Conservation (phyloP, 1,140 invertebrate species). For the Drosophila truncata region DNA sequence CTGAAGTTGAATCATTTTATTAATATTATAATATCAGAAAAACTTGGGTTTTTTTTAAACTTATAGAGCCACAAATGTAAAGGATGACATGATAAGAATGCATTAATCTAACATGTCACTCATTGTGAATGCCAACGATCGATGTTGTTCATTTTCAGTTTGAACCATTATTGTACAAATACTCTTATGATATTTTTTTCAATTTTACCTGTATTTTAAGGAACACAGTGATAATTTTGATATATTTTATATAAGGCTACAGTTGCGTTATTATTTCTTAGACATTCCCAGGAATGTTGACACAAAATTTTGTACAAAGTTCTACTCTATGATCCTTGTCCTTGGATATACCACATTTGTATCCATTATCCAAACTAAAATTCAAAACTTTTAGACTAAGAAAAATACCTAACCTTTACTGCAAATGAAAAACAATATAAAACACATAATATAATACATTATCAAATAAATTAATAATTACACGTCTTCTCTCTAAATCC, state of each 20-base stretch:
- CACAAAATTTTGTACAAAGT: too few species aligned
- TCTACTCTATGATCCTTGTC: too few species aligned
- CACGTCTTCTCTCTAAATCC: neutral
- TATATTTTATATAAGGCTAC: neutral
- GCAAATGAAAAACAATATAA: too few species aligned
- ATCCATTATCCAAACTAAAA: neutral
- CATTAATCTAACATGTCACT: neutral
- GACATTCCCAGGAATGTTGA: too few species aligned
- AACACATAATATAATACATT: neutral
- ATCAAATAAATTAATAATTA: neutral
- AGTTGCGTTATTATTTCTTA: too few species aligned
- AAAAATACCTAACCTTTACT: neutral
- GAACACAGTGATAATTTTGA: neutral
- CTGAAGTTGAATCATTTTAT: conserved; percentile 1
- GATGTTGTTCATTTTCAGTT: too few species aligned
- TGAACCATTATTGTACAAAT: too few species aligned
- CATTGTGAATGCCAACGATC: too few species aligned
- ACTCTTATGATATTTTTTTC: too few species aligned
- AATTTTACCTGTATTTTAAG: too few species aligned
- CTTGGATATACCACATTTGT: too few species aligned
- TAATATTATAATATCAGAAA: neutral
- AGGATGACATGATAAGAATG: neutral
- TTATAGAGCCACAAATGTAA: neutral
- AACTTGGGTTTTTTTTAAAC: neutral
- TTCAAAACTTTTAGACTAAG: neutral